A percentile compares a stretch with the other conserved stretches of the same genome.
Conservation (phyloP, 1,140 invertebrate genomes). For the Danaus melanippus region DNA sequence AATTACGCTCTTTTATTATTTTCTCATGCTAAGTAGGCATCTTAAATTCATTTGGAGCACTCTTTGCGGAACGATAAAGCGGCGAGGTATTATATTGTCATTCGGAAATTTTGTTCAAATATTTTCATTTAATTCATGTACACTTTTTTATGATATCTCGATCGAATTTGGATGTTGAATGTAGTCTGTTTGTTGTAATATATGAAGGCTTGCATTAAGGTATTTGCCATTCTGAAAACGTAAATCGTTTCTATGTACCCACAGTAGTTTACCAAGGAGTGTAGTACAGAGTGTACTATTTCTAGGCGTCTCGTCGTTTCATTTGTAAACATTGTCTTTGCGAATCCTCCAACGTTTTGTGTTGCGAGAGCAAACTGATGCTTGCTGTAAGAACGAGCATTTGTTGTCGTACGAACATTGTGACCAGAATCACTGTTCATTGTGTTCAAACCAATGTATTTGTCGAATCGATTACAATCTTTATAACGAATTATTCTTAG, state of each 20-base stretch:
- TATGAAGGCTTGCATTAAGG: no score
- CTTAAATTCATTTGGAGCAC: slow-evolving; percentile 21
- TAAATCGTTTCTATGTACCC: neutral
- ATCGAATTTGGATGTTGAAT: no score
- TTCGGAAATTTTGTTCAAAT: slow-evolving; percentile 9
- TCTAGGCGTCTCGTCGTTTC: slow-evolving; percentile 18
- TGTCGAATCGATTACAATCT: no score
- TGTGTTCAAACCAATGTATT: no score
- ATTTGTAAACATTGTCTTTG: slow-evolving; percentile 17
- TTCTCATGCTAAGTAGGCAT: slow-evolving; percentile 22
- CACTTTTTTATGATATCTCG: no score
- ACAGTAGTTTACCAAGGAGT: neutral
- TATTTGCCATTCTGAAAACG: no score
- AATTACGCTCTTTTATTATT: slow-evolving; percentile 22
- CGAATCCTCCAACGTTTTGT: slow-evolving; percentile 21
- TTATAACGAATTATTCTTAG: no score
- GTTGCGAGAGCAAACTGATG: slow-evolving; percentile 19
- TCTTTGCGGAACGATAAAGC: slow-evolving; percentile 14
- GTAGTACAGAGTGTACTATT: slow-evolving; percentile 7
- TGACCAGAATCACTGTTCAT: slow-evolving; percentile 3
- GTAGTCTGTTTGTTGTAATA: no score
- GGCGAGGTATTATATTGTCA: slow-evolving; percentile 20
- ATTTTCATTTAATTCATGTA: neutral
- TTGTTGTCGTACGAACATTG: slow-evolving; percentile 14
- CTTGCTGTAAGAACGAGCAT: slow-evolving; percentile 18